Base-by-base conservation (phyloP, 1,140 invertebrate genomes). In the Drosophila melanica region DNA sequence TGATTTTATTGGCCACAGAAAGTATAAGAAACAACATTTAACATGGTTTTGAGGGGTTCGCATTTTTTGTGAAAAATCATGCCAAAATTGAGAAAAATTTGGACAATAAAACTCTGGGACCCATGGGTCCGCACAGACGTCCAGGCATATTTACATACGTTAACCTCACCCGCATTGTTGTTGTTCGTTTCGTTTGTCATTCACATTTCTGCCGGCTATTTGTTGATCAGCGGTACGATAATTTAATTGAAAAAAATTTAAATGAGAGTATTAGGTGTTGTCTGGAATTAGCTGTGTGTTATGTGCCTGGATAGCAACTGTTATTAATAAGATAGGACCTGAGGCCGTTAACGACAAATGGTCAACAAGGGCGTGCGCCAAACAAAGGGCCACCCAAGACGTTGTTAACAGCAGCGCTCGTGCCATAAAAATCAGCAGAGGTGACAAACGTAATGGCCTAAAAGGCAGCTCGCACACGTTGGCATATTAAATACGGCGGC, bases 361-460 rank as follows among this genome's bases (percentile, higher is more conserved):
- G 37, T 37, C 10, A 27, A n/a, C 48, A 16, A 37, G 39, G 33
- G 35, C 47, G 33, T 20, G 53, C 18, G 41, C 39, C 14, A n/a
- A 73, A 68, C 70, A 62, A 68, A 60, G 64, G 64, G 10, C 57
- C 71, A 63, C 71, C 71, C 71, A 75, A 67, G 63, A 50, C 18
- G 68, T 9, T 10, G 59, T 55, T 55, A 57, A 65, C 42, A 62
- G 57, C 68, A 67, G 63, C 60, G 71, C 53, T 64, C 5, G 62
- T 39, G 82, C 68, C 72, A 87, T 86, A 86, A 86, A 86, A 79
- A 77, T 73, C 81, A 58, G 75, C 79, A 76, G 72, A 86, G 82
- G 82, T 82, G 82, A 71, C 82, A 77, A 77, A 77, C 59, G 45
- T 69, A 79, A 87, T 77, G 65, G 65, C 67, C 57, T 44, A 51